These are phyloP conservation scores for Cancer borealis DNA, from an alignment of 2,888 invertebrate species.

Conservation along the genomic window DNA sequence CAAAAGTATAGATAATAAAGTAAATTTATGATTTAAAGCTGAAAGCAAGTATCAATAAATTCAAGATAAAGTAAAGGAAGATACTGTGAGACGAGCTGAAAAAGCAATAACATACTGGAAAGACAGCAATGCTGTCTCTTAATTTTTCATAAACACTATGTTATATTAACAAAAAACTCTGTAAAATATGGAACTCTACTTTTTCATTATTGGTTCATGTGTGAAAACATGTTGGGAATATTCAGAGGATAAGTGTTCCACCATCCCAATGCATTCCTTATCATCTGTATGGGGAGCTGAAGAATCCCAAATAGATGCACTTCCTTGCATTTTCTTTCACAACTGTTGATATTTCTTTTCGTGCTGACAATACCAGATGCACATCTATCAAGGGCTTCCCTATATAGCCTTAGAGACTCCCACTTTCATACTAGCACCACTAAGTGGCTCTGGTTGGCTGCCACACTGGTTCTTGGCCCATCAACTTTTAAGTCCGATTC, in stretches of 20 bases:
- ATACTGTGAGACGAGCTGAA: conserved; percentile 37
- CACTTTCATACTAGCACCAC: not conserved
- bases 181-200: not conserved
- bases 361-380: not conserved
- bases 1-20: conserved; percentile 30
- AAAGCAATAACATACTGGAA: conserved; percentile 21
- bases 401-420: not conserved
- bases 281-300: not conserved
- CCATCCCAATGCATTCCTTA: not conserved
- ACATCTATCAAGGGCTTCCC: not conserved
- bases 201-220: not conserved
- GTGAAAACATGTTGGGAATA: not conserved
- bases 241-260: not conserved
- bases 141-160: not conserved
- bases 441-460: not conserved
- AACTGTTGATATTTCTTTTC: not conserved
- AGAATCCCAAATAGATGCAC: not conserved
- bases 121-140: conserved; percentile 36
- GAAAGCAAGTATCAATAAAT: conserved; percentile 22
- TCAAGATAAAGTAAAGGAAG: not conserved
- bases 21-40: not conserved
- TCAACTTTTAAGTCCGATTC: not conserved
- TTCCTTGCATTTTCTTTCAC: not conserved
- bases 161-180: not conserved
- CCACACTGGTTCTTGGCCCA: not conserved